A percentile compares a stretch with the other conserved stretches of the same genome.
These are phyloP conservation scores for Strigamia crassipes DNA, from an alignment of 2,888 invertebrate genomes.

Conservation along the genomic window DNA sequence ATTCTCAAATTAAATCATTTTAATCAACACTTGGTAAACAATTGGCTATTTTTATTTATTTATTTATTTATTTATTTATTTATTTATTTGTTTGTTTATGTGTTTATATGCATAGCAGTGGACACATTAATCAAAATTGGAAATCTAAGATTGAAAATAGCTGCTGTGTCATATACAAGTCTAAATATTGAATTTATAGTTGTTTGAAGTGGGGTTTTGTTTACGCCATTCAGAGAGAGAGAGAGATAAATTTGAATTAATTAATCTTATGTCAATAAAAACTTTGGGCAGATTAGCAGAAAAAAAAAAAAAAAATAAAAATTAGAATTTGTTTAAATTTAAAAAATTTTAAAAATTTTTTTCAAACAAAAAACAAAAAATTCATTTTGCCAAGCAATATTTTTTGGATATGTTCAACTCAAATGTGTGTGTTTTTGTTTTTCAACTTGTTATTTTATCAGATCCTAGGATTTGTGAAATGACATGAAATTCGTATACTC, in stretches of 20 bases:
- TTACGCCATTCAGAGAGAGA: conserved; percentile 25
- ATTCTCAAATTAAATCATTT: neutral
- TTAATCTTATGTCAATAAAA: neutral
- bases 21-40: neutral
- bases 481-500: conserved; percentile 1
- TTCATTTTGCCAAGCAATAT: neutral
- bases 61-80: neutral
- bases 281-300: no score
- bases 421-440: neutral
- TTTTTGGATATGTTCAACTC: conserved; percentile 18
- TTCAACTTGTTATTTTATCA: neutral
- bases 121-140: conserved; percentile 1
- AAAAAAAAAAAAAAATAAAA: no score
- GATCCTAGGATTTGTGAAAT: conserved; percentile 11
- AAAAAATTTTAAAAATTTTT: no score
- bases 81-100: neutral
- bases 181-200: conserved; percentile 8
- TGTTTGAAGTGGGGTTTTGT: neutral
- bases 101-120: conserved; percentile 39
- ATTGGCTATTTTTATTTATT: neutral
- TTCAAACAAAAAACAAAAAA: neutral
- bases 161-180: conserved; percentile 24
- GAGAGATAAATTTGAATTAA: neutral
- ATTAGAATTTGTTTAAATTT: neutral
- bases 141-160: neutral